These are phyloP conservation scores for Aromia moschata DNA, from an alignment of 2,888 invertebrate species.

Conservation along the genomic window DNA sequence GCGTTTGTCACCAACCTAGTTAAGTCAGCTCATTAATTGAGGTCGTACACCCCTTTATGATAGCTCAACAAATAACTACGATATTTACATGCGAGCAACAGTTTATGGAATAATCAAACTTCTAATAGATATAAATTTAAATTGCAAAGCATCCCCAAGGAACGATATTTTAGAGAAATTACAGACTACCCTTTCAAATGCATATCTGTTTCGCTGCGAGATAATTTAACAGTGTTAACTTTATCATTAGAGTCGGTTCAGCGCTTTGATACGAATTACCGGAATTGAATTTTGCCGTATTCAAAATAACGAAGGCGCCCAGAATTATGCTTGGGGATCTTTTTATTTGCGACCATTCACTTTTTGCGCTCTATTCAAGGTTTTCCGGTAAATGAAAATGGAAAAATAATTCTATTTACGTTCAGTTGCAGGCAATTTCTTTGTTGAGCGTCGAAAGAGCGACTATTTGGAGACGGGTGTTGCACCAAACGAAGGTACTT, in stretches of 20 bases:
- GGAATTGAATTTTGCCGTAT: slow-evolving; percentile 17
- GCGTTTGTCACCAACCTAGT: too few relatives aligned
- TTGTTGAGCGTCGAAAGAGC: background rate
- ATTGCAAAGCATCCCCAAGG: slow-evolving; percentile 21
- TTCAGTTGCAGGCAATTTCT: background rate
- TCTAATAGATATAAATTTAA: slow-evolving; percentile 24
- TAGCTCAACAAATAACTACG: slow-evolving; percentile 17
- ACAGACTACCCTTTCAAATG: slow-evolving; percentile 25
- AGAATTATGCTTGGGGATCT: slow-evolving; percentile 6
- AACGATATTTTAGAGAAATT: slow-evolving; percentile 22
- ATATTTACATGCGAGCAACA: slow-evolving; percentile 24
- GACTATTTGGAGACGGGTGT: too few relatives aligned
- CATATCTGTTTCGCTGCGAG: slow-evolving; percentile 21
- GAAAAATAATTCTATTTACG: background rate
- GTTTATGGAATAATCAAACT: slow-evolving; percentile 23
- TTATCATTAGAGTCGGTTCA: slow-evolving; percentile 17
- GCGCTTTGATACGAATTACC: slow-evolving; percentile 21
- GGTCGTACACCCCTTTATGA: slow-evolving; percentile 7
- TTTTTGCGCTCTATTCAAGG: background rate
- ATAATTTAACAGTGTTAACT: slow-evolving; percentile 23
- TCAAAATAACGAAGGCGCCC: slow-evolving; percentile 7
- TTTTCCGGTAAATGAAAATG: background rate
- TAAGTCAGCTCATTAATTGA: too few relatives aligned
- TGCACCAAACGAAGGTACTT: too few relatives aligned
- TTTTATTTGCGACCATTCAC: background rate